Base-by-base conservation (phyloP, 2,888 invertebrate genomes). In the Helobdella robusta region DNA sequence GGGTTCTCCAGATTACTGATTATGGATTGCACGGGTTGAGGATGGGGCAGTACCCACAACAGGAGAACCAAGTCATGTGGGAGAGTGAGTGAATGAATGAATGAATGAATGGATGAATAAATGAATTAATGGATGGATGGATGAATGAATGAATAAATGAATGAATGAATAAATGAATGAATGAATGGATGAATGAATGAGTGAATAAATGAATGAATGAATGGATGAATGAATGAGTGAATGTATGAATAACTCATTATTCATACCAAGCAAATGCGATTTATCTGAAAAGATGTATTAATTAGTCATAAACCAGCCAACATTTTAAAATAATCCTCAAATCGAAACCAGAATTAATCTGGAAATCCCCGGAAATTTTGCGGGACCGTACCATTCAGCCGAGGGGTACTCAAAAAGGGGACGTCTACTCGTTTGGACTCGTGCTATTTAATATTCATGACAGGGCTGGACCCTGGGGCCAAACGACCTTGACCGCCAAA, bases 381-480 rank as follows among this genome's bases (percentile, higher is more conserved):
- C 68, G 75, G 15, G 66, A 69, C 59, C 82, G 23, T 8, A 56
- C 30, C 60, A 34, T 67, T 18, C 59, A 48, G 5, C 18, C 4
- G 59, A 71, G 61, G 62, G 77, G 77, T 1, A 75, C 75, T 4
- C 76, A 74, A 34, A 74, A 75, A 46, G 78, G 76, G 0, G 79
- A 79, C 65, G 88, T 95, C 28, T 98, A 95, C 80, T 90, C 97
- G 28, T 98, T 98, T 81, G 78, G 73, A 11, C 89, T 94, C 74
- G 89, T 94, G 74, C 72, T 81, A 66, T 87, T 91, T 75, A 91
- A 93, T 66, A 76, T 80, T n/a, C 74, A 77, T 50, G 74, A 74
- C 0, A 70, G 77, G 30, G 70, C 73, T 3, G 79, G 78, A 5
- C 80, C 81, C 1, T 81, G 79, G 79, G 79, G 78, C 11, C 73